phyloP scores from a whole-genome alignment of 1,140 invertebrate species.

The Triops cancriformis region DNA sequence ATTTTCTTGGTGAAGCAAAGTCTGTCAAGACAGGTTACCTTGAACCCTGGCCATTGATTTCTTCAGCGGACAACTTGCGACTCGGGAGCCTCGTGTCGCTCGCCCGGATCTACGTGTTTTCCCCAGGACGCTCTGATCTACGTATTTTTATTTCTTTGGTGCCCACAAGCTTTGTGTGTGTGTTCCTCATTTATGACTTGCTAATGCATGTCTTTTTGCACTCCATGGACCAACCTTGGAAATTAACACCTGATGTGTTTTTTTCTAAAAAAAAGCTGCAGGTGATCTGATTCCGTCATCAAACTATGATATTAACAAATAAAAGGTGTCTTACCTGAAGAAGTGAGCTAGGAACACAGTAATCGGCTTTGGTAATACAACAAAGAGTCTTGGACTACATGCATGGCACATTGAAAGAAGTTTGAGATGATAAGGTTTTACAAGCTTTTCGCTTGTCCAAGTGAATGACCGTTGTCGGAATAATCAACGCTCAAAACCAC shows the following conservation, averaged over 20 bases:
- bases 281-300: not conserved
- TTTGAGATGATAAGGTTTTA: too few species aligned
- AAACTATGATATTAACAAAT: not conserved
- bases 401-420: too few species aligned
- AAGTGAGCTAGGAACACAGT: not conserved
- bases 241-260: not conserved
- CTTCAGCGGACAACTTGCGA: not conserved
- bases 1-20: not conserved
- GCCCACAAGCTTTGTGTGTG: too few species aligned
- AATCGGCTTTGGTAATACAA: not conserved
- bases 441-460: too few species aligned
- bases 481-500: too few species aligned
- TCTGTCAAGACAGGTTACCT: not conserved
- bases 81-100: not conserved
- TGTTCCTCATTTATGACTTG: too few species aligned
- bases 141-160: too few species aligned
- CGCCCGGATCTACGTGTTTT: not conserved
- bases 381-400: too few species aligned
- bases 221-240: not conserved
- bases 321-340: not conserved
- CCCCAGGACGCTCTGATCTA: not conserved
- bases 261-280: not conserved
- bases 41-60: slow-evolving; percentile 13
- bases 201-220: too few species aligned
- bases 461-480: too few species aligned